Conservation (phyloP, 2,797 vertebrate species). For the Petrocephalus sullivani region DNA sequence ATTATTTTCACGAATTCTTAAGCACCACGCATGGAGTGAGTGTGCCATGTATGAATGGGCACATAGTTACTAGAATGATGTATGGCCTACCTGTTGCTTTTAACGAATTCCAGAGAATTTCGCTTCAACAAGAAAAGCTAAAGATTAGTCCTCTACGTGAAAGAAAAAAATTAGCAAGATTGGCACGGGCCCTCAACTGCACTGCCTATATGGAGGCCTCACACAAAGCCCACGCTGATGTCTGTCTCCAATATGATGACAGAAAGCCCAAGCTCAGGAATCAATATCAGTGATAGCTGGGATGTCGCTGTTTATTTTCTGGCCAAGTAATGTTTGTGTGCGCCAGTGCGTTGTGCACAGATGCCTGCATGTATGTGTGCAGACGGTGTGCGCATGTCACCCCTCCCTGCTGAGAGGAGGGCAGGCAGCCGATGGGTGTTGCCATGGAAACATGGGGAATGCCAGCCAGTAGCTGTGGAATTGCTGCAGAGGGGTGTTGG, state of each 20-base stretch:
- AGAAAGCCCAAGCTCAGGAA: neutral
- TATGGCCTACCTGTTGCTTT: neutral
- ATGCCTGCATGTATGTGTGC: neutral
- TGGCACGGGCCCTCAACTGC: slow-evolving; percentile 22
- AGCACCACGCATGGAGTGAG: neutral
- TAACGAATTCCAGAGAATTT: neutral
- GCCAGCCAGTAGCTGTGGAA: slow-evolving; percentile 35
- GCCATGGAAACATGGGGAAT: slow-evolving; percentile 43
- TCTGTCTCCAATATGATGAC: neutral
- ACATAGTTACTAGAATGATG: neutral
- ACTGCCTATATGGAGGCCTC: neutral
- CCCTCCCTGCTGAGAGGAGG: slow-evolving; percentile 28
- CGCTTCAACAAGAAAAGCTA: neutral
- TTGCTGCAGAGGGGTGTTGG: slow-evolving; percentile 45
- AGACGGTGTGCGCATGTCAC: slow-evolving; percentile 22
- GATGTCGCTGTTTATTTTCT: neutral
- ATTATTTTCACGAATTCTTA: slow-evolving; percentile 19
- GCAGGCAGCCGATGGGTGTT: slow-evolving; percentile 30
- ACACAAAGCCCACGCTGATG: neutral
- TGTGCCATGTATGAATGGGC: neutral
- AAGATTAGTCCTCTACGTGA: neutral
- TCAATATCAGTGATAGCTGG: neutral
- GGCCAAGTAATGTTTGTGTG: neutral
- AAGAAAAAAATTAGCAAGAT: slow-evolving; percentile 15
- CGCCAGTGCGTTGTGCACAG: neutral